Evolutionary conservation across 2,797 vertebrate species (phyloP), one percentile per base, ranked within the genome.

Genomic region (Xiphorhynchus erythropygius): DNA sequence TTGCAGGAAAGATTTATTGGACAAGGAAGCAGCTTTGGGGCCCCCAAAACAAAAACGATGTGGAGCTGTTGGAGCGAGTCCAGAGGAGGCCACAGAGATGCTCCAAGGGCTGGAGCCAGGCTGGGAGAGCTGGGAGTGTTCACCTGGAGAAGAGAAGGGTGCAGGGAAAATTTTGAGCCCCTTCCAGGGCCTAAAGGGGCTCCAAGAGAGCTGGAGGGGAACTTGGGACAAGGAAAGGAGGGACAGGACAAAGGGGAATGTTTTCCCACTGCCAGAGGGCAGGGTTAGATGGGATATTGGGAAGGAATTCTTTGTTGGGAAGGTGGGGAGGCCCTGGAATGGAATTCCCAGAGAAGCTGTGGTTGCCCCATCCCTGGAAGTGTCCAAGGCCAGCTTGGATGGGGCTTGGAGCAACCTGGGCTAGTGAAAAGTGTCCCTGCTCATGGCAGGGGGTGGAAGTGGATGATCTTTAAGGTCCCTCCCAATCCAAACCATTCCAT

Each of bases 151-250:
- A 74, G 5, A 0, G 2, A 18, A 42, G 5, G 25, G 0, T 49
- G 22, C 70, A 0, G 0, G 5, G 41, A 68, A 6, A 55, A 0
- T 18, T n/a, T 0, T 6, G 18, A 82, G 33, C 3, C 8, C 3
- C 12, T 82, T 75, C 22, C 69, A 82, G 33, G 0, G 33, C 25
- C 35, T 68, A 0, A 62, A 75, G 8, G 15, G 3, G 10, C 6
- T 32, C 22, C 77, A 75, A 5, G 7, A 35, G 47, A 47, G 25
- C 18, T 68, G 47, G 47, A 68, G 28, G 68, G 14, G 8, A 14
- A 41, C 3, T 55, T 18, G 0, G 53, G 7, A 27, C 0, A 67
- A 47, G 8, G 8, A 2, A 18, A 47, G 5, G 12, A 68, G 7
- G 28, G 50, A 52, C 50, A 52, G 10, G 50, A 52, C 13, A 52